phyloP scores from a whole-genome alignment of 1,140 invertebrate genomes.

The Zelostemma sp. region DNA sequence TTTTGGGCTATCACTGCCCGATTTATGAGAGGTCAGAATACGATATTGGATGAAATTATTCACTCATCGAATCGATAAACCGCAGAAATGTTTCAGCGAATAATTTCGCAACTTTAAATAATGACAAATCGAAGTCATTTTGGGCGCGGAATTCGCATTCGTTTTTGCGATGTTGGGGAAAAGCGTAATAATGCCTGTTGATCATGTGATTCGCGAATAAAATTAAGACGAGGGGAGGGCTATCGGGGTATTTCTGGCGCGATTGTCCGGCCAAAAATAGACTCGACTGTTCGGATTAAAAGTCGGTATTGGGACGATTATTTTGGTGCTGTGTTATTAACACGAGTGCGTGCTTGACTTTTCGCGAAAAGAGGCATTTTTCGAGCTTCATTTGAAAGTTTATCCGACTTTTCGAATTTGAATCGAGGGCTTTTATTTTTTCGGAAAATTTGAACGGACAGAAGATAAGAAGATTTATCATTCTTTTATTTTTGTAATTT shows the following conservation, averaged over 20 bases:
- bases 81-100: too few relatives aligned
- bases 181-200: conserved; percentile 28
- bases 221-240: conserved; percentile 61
- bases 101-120: too few relatives aligned
- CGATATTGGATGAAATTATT: not conserved
- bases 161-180: not conserved
- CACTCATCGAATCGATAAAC: too few relatives aligned
- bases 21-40: conserved; percentile 9
- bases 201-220: conserved; percentile 62
- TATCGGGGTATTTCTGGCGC: conserved; percentile 64
- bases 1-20: not conserved
- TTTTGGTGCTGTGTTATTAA: conserved; percentile 43
- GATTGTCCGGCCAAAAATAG: conserved; percentile 69
- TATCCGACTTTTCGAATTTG: too few relatives aligned
- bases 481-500: too few relatives aligned
- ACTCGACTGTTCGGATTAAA: conserved; percentile 61
- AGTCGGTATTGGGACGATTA: conserved; percentile 54
- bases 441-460: too few relatives aligned
- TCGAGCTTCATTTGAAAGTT: too few relatives aligned
- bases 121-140: too few relatives aligned
- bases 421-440: too few relatives aligned
- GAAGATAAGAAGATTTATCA: too few relatives aligned
- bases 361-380: too few relatives aligned
- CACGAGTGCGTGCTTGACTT: conserved; percentile 26
- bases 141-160: too few relatives aligned